Evolutionary conservation across 2,888 invertebrate genomes (phyloP).

Genomic region (Leucophenga maculata): DNA sequence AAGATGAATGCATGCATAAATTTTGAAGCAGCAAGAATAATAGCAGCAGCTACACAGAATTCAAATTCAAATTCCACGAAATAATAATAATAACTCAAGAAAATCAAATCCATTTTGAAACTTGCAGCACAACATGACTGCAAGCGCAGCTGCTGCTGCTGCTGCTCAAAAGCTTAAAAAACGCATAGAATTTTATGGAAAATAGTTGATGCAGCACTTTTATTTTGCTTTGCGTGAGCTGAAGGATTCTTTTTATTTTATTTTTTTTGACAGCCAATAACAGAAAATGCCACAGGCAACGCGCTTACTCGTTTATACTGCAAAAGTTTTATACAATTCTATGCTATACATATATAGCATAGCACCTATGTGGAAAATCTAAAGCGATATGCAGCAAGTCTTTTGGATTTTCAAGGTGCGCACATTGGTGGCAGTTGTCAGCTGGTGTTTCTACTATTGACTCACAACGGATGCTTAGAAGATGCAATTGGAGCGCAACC

Average conservation of each 20-base stretch:
- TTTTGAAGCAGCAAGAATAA: neutral
- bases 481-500: too few relatives aligned
- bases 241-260: neutral
- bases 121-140: neutral
- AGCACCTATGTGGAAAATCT: too few relatives aligned
- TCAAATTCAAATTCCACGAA: too few relatives aligned
- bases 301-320: too few relatives aligned
- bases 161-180: conserved; percentile 14
- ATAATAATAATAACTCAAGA: too few relatives aligned
- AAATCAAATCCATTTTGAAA: too few relatives aligned
- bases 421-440: neutral
- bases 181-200: neutral
- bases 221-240: neutral
- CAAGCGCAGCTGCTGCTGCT: neutral
- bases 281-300: too few relatives aligned
- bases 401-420: neutral
- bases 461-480: too few relatives aligned
- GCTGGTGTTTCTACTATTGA: neutral
- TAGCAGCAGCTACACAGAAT: neutral
- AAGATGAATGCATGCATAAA: too few relatives aligned
- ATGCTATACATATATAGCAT: too few relatives aligned
- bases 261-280: neutral
- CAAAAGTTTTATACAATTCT: too few relatives aligned
- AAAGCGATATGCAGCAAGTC: too few relatives aligned
- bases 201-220: neutral